Evolutionary conservation across 2,888 invertebrate species (phyloP), one percentile per base, ranked within the genome.

Genomic region (Antheraea assamensis): DNA sequence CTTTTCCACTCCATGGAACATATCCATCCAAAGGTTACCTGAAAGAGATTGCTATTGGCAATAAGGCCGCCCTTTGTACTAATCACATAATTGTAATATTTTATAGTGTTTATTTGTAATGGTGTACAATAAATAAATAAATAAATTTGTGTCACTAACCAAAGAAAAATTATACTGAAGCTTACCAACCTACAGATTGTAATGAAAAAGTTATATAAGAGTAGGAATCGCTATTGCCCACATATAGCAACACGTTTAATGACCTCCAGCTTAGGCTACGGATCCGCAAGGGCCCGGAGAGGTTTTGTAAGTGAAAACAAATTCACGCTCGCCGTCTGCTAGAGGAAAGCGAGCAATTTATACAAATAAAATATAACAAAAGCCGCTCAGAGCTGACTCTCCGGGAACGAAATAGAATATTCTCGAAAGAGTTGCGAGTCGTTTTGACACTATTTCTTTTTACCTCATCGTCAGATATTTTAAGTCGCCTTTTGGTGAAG

Each of bases 301-400:
- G 85, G 83, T 82, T 86, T 84, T 85, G 86, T 87, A 88, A 88
- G 88, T 87, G 87, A 88, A 88, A 88, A 89, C 88, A 88, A 89
- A 89, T 87, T 64, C 61, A 64, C 61, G 88, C 87, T 83, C 80
- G 78, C 85, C 82, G 82, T 85, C 83, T 83, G 79, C 78, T 71
- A 77, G 78, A 79, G 82, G 79, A 79, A 80, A 78, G 79, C 81
- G 82, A 81, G 85, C 85, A 85, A 88, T 88, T 87, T 85, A 87
- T 88, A 86, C 82, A 86, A 87, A 88, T 87, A 87, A 74, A 72
- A 74, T 70, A 74, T 72, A 74, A 72, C 66, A 72, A 74, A 55
- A 71, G 31, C 42, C 71, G 42, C 71, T 64, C 64, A 19, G 64
- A 15, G 72, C 68, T 42, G 74, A 72, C 72, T 72, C 31, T 47